Conservation (phyloP, 2,888 invertebrate genomes). For the Ceramica pisi region DNA sequence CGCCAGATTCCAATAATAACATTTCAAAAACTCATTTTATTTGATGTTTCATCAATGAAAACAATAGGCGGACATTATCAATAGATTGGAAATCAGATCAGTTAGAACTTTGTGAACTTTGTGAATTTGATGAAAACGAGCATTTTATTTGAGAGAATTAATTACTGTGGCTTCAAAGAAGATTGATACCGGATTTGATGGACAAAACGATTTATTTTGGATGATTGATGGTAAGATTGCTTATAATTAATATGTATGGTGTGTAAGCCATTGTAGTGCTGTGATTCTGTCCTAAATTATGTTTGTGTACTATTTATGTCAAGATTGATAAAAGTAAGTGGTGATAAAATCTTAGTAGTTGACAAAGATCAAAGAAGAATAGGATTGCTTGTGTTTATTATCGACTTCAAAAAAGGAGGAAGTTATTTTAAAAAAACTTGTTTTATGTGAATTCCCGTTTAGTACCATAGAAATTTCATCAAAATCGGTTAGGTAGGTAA, state of each 20-base stretch:
- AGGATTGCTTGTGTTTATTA: too few species aligned
- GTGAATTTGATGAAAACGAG: constrained; percentile 45
- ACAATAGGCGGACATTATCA: constrained; percentile 49
- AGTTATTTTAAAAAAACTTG: too few species aligned
- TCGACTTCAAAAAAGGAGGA: too few species aligned
- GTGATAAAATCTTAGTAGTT: too few species aligned
- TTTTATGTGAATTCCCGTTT: too few species aligned
- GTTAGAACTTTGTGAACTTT: constrained; percentile 53
- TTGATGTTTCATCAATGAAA: constrained; percentile 45
- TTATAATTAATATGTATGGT: neutral
- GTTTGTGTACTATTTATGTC: too few species aligned
- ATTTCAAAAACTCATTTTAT: constrained; percentile 35
- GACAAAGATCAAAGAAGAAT: too few species aligned
- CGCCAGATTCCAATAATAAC: constrained; percentile 29
- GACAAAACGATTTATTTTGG: constrained; percentile 36
- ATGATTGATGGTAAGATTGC: constrained; percentile 11
- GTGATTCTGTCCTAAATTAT: too few species aligned
- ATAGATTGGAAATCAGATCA: constrained; percentile 52
- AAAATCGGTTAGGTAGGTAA: too few species aligned
- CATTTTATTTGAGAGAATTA: constrained; percentile 41
- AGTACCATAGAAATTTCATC: too few species aligned
- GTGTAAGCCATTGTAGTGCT: neutral
- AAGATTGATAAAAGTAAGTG: too few species aligned
- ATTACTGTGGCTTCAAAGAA: constrained; percentile 45
- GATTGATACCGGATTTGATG: constrained; percentile 30